These are phyloP conservation scores for Dolichopus griseipennis DNA, from an alignment of 2,888 invertebrate genomes.

Conservation along the genomic window DNA sequence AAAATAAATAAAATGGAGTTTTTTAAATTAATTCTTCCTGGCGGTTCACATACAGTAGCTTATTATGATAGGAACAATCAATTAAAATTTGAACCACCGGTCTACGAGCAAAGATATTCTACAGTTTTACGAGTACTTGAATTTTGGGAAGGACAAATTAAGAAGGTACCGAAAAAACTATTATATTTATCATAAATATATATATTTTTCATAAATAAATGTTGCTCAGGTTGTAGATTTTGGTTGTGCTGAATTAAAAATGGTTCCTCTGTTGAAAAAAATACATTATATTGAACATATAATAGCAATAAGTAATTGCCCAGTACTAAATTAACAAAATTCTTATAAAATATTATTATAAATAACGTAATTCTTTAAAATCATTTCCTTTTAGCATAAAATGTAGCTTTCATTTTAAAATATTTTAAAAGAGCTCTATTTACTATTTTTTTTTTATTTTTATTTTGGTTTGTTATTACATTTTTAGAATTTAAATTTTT, in stretches of 20 bases:
- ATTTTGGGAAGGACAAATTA: conserved; percentile 51
- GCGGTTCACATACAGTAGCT: conserved; percentile 28
- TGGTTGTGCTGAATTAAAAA: conserved; percentile 73
- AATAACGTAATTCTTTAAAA: too few relatives aligned
- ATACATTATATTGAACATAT: conserved; percentile 55
- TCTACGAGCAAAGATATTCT: conserved; percentile 64
- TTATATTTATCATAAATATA: too few relatives aligned
- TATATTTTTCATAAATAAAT: neutral
- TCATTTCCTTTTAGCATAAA: too few relatives aligned
- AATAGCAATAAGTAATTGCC: conserved; percentile 57
- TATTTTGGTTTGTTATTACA: too few relatives aligned
- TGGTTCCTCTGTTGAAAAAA: conserved; percentile 61
- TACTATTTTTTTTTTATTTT: too few relatives aligned
- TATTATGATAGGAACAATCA: conserved; percentile 48
- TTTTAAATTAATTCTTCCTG: neutral
- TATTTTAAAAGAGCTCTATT: too few relatives aligned
- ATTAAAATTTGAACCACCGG: conserved; percentile 64
- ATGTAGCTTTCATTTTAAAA: too few relatives aligned
- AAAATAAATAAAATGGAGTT: too few relatives aligned
- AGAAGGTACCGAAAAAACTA: conserved; percentile 50
- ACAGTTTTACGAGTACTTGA: conserved; percentile 52
- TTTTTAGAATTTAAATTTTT: too few relatives aligned
- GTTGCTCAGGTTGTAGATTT: conserved; percentile 63
- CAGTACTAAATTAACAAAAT: too few relatives aligned
- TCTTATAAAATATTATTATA: too few relatives aligned